Evolutionary conservation across 2,113 vertebrate genomes (phyloP).

Genomic region (Acanthisitta chloris): DNA sequence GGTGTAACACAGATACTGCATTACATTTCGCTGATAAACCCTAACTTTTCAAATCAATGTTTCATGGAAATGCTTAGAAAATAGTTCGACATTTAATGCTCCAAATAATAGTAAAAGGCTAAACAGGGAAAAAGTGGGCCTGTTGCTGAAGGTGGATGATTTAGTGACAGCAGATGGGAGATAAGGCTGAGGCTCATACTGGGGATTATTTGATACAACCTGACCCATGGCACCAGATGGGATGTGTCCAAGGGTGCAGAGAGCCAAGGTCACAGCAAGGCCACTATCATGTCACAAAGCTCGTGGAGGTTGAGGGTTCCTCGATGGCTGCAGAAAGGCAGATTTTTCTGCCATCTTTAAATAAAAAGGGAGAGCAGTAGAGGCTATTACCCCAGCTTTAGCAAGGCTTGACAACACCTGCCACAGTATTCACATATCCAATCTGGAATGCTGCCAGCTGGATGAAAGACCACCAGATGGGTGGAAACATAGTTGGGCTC

Average conservation of each 20-base stretch:
- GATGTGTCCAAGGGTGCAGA: background rate
- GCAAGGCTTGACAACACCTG: background rate
- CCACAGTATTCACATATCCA: background rate
- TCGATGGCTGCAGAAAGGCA: background rate
- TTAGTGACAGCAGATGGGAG: background rate
- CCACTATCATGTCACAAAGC: background rate
- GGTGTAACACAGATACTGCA: background rate
- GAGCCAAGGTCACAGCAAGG: background rate
- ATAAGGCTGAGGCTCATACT: background rate
- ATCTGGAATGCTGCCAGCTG: background rate
- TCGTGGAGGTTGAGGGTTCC: fast-evolving
- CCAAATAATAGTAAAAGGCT: background rate
- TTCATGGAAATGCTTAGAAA: background rate
- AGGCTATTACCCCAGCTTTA: background rate
- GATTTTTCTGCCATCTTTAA: background rate
- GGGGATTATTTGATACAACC: background rate
- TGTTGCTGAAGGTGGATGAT: background rate
- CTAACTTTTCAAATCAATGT: background rate
- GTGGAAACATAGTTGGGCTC: background rate
- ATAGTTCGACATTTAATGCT: background rate
- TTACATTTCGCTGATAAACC: background rate
- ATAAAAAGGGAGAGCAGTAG: background rate
- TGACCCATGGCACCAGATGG: background rate
- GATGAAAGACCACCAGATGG: background rate
- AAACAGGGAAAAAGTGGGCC: background rate